A percentile compares a stretch with the other conserved stretches of the same genome.
Evolutionary conservation across 2,888 invertebrate species (phyloP).

Genomic region (Chouioia cunea): DNA sequence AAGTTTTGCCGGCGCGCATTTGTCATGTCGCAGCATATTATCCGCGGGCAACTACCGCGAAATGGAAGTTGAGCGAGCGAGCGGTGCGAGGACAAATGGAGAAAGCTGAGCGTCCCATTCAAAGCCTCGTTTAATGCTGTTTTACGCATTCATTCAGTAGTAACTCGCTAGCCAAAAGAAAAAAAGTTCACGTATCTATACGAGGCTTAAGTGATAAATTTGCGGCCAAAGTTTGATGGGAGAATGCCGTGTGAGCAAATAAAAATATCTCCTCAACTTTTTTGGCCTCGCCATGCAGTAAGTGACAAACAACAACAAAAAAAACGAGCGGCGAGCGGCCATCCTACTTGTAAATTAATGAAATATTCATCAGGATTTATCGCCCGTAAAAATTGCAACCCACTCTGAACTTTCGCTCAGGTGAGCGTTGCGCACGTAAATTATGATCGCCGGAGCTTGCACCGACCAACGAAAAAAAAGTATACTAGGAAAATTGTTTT

Average conservation of each 20-base stretch:
- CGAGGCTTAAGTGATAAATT: slow-evolving; percentile 35
- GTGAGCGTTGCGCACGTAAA: slow-evolving; percentile 33
- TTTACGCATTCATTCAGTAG: slow-evolving; percentile 33
- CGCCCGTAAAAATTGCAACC: slow-evolving; percentile 41
- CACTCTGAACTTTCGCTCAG: slow-evolving; percentile 35
- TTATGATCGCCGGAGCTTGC: slow-evolving; percentile 29
- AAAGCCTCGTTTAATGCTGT: slow-evolving; percentile 27
- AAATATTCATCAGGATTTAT: slow-evolving; percentile 46
- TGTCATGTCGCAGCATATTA: slow-evolving; percentile 38
- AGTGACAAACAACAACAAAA: not conserved
- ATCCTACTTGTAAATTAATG: slow-evolving; percentile 39
- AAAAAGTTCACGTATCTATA: not conserved
- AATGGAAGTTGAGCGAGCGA: slow-evolving; percentile 22
- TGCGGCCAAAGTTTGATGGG: slow-evolving; percentile 28
- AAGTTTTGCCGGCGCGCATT: slow-evolving; percentile 34
- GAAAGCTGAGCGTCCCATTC: slow-evolving; percentile 12
- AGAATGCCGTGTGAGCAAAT: slow-evolving; percentile 13
- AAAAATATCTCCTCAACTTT: slow-evolving; percentile 24
- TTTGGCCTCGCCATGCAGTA: slow-evolving; percentile 15
- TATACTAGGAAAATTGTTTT: slow-evolving; percentile 23
- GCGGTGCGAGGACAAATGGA: slow-evolving; percentile 12
- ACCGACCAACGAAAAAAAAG: not conserved
- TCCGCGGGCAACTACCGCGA: slow-evolving; percentile 33
- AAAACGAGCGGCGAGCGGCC: not conserved
- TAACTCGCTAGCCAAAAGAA: not conserved